Evolutionary conservation across 1,140 invertebrate species (phyloP).

Genomic region (Diprion similis): DNA sequence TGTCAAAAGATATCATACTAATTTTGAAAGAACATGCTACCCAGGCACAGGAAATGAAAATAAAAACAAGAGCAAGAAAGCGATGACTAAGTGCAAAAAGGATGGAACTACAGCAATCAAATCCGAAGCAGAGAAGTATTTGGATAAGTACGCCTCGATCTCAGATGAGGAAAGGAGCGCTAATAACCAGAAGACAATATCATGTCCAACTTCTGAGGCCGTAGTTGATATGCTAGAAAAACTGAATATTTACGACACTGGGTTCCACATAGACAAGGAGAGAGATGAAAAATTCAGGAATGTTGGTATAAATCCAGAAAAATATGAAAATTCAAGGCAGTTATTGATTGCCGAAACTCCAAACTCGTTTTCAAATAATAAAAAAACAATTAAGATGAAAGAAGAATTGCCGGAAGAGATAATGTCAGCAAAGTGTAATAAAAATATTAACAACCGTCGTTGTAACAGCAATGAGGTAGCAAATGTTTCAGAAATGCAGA

Average conservation of each 20-base stretch:
- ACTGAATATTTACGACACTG: conserved; percentile 25
- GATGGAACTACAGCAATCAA: neutral
- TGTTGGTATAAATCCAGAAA: neutral
- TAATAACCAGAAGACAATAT: neutral
- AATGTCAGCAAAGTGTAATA: neutral
- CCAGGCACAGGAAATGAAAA: neutral
- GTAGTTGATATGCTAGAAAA: conserved; percentile 25
- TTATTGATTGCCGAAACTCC: neutral
- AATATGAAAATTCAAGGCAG: neutral
- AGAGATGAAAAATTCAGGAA: neutral
- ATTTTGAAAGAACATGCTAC: neutral
- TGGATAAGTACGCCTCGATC: conserved; percentile 16
- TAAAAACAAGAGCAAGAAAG: neutral
- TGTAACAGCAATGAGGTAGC: no score
- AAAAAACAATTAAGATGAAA: neutral
- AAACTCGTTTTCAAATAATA: neutral
- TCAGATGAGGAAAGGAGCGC: neutral
- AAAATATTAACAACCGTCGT: neutral
- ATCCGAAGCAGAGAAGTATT: conserved; percentile 27
- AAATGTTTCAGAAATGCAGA: neutral
- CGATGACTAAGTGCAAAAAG: no score
- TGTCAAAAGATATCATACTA: no score
- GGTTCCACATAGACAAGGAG: conserved; percentile 19
- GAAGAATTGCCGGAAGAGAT: neutral
- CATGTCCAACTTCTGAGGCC: conserved; percentile 10